Evolutionary conservation across 2,797 vertebrate genomes (phyloP).

Genomic region (Stomatorhinus walkeri): DNA sequence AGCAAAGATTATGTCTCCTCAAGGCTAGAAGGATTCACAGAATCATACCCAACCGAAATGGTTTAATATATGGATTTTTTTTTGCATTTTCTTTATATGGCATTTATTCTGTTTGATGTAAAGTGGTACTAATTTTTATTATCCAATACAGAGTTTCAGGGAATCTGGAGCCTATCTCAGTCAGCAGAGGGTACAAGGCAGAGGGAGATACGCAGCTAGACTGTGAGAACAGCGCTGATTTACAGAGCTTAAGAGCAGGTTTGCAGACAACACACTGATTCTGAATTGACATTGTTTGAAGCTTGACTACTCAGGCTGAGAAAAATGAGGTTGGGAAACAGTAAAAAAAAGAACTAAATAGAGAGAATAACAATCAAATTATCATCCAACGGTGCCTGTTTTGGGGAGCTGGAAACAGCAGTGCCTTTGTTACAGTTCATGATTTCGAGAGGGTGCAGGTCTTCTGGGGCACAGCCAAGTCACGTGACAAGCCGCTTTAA

Average conservation of each 20-base stretch:
- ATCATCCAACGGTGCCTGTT: background rate
- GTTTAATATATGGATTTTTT: background rate
- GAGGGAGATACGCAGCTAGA: background rate
- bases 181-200: background rate
- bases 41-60: background rate
- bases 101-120: background rate
- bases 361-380: background rate
- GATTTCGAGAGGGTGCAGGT: background rate
- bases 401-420: background rate
- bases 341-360: background rate
- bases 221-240: background rate
- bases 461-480: background rate
- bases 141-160: background rate
- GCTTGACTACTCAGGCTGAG: background rate
- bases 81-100: background rate
- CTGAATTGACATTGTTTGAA: background rate
- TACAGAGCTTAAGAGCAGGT: background rate
- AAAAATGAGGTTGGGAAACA: background rate
- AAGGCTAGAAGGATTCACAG: background rate
- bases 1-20: background rate
- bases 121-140: background rate
- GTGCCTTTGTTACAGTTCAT: background rate
- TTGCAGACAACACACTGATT: background rate
- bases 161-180: background rate
- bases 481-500: background rate